Conservation (phyloP, 2,888 invertebrate genomes). For the Polydrusus tereticollis region DNA sequence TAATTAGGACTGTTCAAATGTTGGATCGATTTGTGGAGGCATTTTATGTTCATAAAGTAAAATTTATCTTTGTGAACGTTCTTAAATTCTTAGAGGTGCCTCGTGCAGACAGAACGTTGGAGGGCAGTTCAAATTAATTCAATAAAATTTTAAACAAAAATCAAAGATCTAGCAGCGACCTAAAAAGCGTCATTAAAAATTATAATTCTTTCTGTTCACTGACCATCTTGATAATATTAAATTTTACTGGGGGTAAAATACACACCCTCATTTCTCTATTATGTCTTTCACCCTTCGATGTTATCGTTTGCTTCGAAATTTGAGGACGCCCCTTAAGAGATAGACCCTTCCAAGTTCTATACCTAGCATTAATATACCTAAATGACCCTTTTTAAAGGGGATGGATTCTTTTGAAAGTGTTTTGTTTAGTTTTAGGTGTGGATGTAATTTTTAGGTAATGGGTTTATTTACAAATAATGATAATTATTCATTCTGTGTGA, state of each 20-base stretch:
- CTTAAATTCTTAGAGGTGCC: no score
- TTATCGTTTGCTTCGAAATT: constrained; percentile 21
- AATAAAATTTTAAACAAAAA: background rate
- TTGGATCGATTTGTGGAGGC: no score
- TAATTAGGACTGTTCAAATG: background rate
- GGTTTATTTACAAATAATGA: no score
- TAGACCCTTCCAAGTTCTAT: constrained; percentile 13
- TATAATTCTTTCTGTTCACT: background rate
- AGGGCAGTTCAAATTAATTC: background rate
- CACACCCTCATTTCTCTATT: constrained; percentile 28
- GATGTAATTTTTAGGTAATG: background rate
- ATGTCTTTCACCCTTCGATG: constrained; percentile 23
- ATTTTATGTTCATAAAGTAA: background rate
- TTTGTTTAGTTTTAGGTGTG: background rate
- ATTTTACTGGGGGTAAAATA: background rate
- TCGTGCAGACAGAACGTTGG: background rate
- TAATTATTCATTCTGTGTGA: no score
- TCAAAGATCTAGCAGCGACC: background rate
- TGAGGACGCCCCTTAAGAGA: constrained; percentile 8
- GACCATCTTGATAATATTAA: constrained; percentile 11
- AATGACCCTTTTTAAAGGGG: constrained; percentile 24
- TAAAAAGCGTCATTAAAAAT: background rate
- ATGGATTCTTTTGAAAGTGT: background rate
- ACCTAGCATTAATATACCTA: constrained; percentile 22
- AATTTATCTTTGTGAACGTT: background rate